Base-by-base conservation (phyloP, 1,140 invertebrate genomes). In the Drosophila hydei region DNA sequence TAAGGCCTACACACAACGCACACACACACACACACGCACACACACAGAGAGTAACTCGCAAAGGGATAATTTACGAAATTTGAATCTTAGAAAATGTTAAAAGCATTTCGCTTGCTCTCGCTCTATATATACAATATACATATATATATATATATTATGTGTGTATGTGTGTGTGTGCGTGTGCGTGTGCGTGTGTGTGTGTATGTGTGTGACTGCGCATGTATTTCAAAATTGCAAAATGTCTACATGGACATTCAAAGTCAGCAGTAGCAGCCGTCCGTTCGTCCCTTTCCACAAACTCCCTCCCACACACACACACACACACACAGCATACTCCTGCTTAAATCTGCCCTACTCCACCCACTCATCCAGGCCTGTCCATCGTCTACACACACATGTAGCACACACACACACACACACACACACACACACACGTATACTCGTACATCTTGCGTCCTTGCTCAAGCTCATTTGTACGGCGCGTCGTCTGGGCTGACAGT, bases 1-100 rank as follows among this genome's bases (percentile, higher is more conserved):
- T 69, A 54, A 61, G 23, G 16, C 36, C n/a, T 38, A 33, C 27
- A 56, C 38, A 40, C n/a, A 48, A 48, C 69, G 55, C 56, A 45
- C 63, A 50, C 21, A 18, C 36, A 33, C 18, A 55, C 21, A 27
- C 48, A 19, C 19, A 18, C n/a, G 1, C n/a, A 56, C 61, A 56
- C 36, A 27, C n/a, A 36, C 5, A 8, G 11, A 23, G 50, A 61
- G 43, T 63, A 77, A 77, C 69, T 73, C 84, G 73, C 83, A 88
- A 88, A 88, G 83, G 83, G 83, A 88, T 88, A 88, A 88, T 88
- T 88, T 88, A 88, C 83, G 79, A 88, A 88, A 88, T 88, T 88
- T 88, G 83, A 88, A 88, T 88, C 83, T 88, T 88, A 89, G 83
- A 88, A 88, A 88, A 83, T 88, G 83, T 88, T 88, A 88, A 88